phyloP scores from a whole-genome alignment of 2,888 invertebrate species.

The Diadromus collaris region DNA sequence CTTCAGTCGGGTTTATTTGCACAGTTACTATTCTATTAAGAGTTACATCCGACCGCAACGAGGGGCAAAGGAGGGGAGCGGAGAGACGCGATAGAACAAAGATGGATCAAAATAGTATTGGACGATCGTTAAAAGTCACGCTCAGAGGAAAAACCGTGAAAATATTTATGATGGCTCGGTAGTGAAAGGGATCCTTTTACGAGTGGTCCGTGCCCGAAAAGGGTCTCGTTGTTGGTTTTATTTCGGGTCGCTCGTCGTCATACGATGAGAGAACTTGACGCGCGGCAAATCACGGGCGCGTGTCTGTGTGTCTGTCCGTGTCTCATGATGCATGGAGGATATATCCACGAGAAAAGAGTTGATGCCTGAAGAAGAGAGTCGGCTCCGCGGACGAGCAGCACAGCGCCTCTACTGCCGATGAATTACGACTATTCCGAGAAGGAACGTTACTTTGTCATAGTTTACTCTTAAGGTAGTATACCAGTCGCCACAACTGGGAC shows the following conservation, averaged over 20 bases:
- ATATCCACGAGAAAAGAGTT: conserved; percentile 7
- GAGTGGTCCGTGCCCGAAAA: not conserved
- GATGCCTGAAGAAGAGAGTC: conserved; percentile 4
- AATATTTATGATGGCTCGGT: conserved; percentile 44
- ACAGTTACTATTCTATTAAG: conserved; percentile 1
- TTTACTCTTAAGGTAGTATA: conserved; percentile 11
- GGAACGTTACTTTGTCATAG: conserved; percentile 46
- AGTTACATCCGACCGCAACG: not conserved
- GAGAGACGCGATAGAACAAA: not conserved
- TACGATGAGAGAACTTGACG: conserved; percentile 10
- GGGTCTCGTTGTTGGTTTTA: conserved; percentile 35
- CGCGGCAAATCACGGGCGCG: not conserved
- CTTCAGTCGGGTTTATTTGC: not conserved
- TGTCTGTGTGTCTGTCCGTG: not conserved
- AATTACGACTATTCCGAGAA: conserved; percentile 53
- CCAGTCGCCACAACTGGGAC: not conserved
- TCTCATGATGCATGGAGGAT: not conserved
- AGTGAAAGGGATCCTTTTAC: conserved; percentile 40
- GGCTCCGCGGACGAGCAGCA: not conserved
- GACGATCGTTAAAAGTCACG: conserved; percentile 28
- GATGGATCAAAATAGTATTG: conserved; percentile 11
- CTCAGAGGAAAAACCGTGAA: conserved; percentile 33
- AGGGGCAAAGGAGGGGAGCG: not conserved
- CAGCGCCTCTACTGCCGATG: conserved; percentile 34
- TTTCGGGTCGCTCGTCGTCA: conserved; percentile 19